phyloP scores from a whole-genome alignment of 2,888 invertebrate species.

The Anoplius nigerrimus region DNA sequence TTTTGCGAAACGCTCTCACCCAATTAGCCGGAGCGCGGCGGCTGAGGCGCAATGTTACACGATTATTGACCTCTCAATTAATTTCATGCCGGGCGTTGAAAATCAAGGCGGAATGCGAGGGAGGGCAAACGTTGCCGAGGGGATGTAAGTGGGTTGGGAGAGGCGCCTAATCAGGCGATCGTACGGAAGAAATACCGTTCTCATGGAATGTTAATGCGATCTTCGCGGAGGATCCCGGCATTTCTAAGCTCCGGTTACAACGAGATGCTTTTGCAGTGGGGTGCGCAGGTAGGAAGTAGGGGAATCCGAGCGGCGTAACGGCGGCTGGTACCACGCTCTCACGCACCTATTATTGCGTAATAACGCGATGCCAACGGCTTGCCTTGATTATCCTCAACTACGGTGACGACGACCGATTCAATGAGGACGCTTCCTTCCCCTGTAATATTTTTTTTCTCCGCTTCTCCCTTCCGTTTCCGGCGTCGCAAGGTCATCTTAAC shows the following conservation, averaged over 20 bases:
- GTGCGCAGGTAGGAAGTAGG: slow-evolving; percentile 7
- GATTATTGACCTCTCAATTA: too few relatives aligned
- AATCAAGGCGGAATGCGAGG: slow-evolving; percentile 46
- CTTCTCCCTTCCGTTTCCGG: neutral
- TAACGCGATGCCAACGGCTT: slow-evolving; percentile 39
- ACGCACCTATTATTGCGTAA: slow-evolving; percentile 67
- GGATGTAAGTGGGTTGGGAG: neutral
- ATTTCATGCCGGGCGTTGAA: slow-evolving; percentile 26
- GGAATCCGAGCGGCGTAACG: neutral
- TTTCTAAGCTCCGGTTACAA: slow-evolving; percentile 25
- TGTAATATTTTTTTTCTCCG: neutral
- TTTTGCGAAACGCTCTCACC: too few relatives aligned
- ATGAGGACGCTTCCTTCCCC: neutral
- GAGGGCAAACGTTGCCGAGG: slow-evolving; percentile 45
- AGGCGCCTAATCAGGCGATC: slow-evolving; percentile 62
- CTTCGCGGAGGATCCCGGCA: slow-evolving; percentile 32
- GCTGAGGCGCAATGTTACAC: too few relatives aligned
- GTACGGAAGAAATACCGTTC: slow-evolving; percentile 71
- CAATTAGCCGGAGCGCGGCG: too few relatives aligned
- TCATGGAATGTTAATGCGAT: slow-evolving; percentile 74
- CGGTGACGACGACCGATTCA: neutral
- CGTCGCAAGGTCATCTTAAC: neutral
- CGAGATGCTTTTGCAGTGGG: neutral
- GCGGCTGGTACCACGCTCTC: slow-evolving; percentile 48
- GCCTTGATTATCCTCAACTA: slow-evolving; percentile 19